Evolutionary conservation across 2,888 invertebrate species (phyloP), one percentile per base, ranked within the genome.

Genomic region (Hirtodrosophila cameraria): DNA sequence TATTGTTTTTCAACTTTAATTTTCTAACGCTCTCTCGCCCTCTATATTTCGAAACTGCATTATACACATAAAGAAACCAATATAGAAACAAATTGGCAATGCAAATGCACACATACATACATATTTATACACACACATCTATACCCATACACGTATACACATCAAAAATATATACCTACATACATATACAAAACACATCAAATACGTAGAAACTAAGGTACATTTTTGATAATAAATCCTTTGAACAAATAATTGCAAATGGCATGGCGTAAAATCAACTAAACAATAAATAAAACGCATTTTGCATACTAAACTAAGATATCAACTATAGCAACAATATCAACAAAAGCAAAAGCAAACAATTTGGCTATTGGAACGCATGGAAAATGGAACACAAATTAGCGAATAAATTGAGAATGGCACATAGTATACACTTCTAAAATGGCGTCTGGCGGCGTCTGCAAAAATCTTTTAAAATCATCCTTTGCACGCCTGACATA

Each of bases 281-380:
- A 69, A 69, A 68, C 28, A 48, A 45, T 35, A 70, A 58, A 57
- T 33, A 53, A 61, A 52, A 63, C 63, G 71, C 73, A 80, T 70
- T 60, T 59, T 66, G 77, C 68, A 74, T 74, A 81, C 84, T 81
- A 81, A 81, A 20, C n/a, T n/a, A 20, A 20, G 5, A 20, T 69
- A 57, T 55, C 65, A 48, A 76, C 57, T 48, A 41, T 64, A 43
- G 38, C 52, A 54, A 60, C 28, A 53, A 35, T 15, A 38, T 46
- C 16, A 25, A 70, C 27, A 61, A 45, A 60, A 41, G 45, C 43
- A 66, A 67, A 20, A 53, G 57, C 38, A 76, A 49, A 49, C 42
- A 64, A 50, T 33, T 67, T 67, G 69, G 76, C 79, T 71, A 58
- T 49, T 72, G 83, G 82, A 84, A 66, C 74, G 86, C 86, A 84